Percentiles rank a stretch among this genome's conserved stretches.
Conservation (phyloP, 2,888 invertebrate species). For the Drosophila percnosoma region DNA sequence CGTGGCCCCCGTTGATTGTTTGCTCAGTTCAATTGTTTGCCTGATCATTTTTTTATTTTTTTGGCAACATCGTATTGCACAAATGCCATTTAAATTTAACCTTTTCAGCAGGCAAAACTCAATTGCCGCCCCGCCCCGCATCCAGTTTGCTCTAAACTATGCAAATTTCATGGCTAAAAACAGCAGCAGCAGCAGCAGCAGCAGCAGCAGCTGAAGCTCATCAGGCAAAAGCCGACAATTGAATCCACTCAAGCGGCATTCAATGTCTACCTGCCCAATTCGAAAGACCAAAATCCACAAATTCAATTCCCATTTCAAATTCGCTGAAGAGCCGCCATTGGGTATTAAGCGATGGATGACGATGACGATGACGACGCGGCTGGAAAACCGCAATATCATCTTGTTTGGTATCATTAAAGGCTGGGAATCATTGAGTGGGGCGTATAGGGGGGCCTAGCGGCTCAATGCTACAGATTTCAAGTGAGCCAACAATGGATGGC, state of each 20-base stretch:
- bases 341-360: constrained; percentile 33
- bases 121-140: constrained; percentile 39
- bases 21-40: constrained; percentile 65
- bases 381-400: constrained; percentile 68
- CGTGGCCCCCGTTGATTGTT: constrained; percentile 54
- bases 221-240: constrained; percentile 62
- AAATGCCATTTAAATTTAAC: constrained; percentile 79
- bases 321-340: constrained; percentile 28
- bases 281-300: constrained; percentile 15
- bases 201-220: constrained; percentile 44
- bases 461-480: constrained; percentile 66
- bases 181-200: constrained; percentile 21
- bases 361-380: constrained; percentile 25
- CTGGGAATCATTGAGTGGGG: background rate
- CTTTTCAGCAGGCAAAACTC: constrained; percentile 56
- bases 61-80: constrained; percentile 71
- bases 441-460: background rate
- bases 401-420: constrained; percentile 70
- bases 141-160: constrained; percentile 46
- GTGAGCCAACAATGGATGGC: constrained; percentile 59
- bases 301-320: constrained; percentile 54
- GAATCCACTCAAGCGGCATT: constrained; percentile 56
- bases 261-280: constrained; percentile 72
- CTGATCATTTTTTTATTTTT: constrained; percentile 44
- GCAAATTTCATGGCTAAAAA: constrained; percentile 75